Evolutionary conservation across 2,113 vertebrate species (phyloP).

Genomic region (Campylomormyrus numenius): DNA sequence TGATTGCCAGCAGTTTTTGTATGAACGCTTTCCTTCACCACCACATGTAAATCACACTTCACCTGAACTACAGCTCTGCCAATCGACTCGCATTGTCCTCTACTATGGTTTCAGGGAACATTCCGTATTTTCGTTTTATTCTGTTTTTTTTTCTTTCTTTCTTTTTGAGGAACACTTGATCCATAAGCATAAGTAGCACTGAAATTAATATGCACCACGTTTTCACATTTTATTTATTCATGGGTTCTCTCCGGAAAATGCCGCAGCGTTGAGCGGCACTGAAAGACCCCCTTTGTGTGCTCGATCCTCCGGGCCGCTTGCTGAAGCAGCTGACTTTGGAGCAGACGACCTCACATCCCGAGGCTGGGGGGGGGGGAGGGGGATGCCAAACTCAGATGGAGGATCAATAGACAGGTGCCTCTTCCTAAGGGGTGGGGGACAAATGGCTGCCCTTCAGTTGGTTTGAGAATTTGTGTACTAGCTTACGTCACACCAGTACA

Average conservation of each 20-base stretch:
- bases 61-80: neutral
- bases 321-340: neutral
- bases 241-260: neutral
- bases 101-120: neutral
- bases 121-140: neutral
- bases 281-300: neutral
- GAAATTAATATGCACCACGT: neutral
- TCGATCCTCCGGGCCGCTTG: neutral
- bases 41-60: neutral
- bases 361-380: neutral
- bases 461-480: neutral
- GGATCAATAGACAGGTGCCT: neutral
- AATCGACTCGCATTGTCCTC: neutral
- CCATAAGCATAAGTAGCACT: neutral
- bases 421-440: neutral
- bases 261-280: neutral
- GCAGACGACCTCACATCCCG: neutral
- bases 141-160: too few relatives aligned
- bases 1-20: neutral
- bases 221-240: neutral
- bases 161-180: neutral
- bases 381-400: neutral
- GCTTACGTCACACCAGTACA: neutral
- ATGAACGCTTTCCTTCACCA: neutral
- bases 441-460: neutral